Evolutionary conservation across 2,797 vertebrate genomes (phyloP).

Genomic region (Gambusia yucatana): DNA sequence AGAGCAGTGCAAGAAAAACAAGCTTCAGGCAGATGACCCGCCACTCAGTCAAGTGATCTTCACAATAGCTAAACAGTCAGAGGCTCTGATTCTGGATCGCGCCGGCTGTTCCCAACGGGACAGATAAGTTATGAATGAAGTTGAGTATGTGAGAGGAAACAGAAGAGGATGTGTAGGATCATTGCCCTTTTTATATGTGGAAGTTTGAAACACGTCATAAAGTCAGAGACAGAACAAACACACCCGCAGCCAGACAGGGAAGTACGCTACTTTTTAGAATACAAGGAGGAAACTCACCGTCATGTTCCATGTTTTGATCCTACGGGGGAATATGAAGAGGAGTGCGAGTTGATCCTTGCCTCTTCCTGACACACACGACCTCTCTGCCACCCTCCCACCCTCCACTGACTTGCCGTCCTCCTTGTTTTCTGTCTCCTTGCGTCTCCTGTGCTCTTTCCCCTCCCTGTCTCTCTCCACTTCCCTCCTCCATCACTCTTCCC

Average conservation of each 20-base stretch:
- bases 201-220: slow-evolving; percentile 13
- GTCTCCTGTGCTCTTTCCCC: slow-evolving; percentile 26
- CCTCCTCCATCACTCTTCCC: slow-evolving; percentile 32
- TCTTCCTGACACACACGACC: slow-evolving; percentile 65
- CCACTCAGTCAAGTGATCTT: slow-evolving; percentile 7
- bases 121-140: slow-evolving; percentile 50
- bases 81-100: background rate
- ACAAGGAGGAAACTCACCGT: slow-evolving; percentile 83
- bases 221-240: slow-evolving; percentile 18
- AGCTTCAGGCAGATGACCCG: slow-evolving; percentile 7
- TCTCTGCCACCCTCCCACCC: slow-evolving; percentile 58
- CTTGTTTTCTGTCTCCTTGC: slow-evolving; percentile 26
- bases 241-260: slow-evolving; percentile 19
- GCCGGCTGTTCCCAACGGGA: background rate
- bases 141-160: slow-evolving; percentile 14
- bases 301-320: slow-evolving; percentile 87
- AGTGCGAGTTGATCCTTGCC: slow-evolving; percentile 76
- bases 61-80: slow-evolving; percentile 13
- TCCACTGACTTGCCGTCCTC: slow-evolving; percentile 50
- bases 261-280: slow-evolving; percentile 13
- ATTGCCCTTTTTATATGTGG: background rate
- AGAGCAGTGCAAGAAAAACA: slow-evolving; percentile 20
- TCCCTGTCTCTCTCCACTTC: slow-evolving; percentile 39
- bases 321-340: slow-evolving; percentile 67
- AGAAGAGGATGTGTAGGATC: slow-evolving; percentile 5